phyloP scores from a whole-genome alignment of 2,797 vertebrate genomes.

The Hippocampus kuda region DNA sequence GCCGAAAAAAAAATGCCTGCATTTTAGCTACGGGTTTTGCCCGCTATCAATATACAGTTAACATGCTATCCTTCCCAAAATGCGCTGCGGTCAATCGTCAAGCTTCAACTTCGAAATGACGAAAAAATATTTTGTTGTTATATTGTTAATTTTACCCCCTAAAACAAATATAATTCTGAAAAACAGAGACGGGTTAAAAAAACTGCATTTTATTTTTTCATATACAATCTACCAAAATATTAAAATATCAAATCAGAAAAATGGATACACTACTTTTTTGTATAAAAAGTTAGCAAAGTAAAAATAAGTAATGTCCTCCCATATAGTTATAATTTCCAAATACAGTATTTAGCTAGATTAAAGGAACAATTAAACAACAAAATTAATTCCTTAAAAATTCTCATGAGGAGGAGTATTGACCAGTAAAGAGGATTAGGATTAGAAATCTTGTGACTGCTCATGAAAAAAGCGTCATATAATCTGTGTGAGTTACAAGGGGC shows the following conservation, averaged over 20 bases:
- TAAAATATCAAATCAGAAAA: no score
- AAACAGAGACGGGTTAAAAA: no score
- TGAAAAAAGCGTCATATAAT: neutral
- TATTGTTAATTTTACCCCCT: neutral
- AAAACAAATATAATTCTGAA: no score
- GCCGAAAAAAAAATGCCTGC: neutral
- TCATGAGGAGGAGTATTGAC: neutral
- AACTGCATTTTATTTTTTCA: no score
- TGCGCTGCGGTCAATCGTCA: neutral
- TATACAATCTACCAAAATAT: no score
- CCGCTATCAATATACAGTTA: neutral
- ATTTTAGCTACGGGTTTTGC: neutral
- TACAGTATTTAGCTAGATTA: constrained; percentile 2
- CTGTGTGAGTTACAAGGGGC: neutral
- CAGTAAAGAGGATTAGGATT: constrained; percentile 51
- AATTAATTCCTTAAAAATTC: constrained; percentile 13
- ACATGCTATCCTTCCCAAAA: neutral
- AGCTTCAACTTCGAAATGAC: neutral
- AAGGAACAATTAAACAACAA: constrained; percentile 8
- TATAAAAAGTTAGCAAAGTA: no score
- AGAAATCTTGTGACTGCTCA: constrained; percentile 8
- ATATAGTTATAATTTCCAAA: no score
- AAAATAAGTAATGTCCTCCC: no score
- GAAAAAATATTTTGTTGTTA: neutral
- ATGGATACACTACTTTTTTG: no score